Percentiles rank a stretch among this genome's conserved stretches.
These are phyloP conservation scores for Kuschelorhynchus macadamiae DNA, from an alignment of 2,888 invertebrate species.

Conservation along the genomic window DNA sequence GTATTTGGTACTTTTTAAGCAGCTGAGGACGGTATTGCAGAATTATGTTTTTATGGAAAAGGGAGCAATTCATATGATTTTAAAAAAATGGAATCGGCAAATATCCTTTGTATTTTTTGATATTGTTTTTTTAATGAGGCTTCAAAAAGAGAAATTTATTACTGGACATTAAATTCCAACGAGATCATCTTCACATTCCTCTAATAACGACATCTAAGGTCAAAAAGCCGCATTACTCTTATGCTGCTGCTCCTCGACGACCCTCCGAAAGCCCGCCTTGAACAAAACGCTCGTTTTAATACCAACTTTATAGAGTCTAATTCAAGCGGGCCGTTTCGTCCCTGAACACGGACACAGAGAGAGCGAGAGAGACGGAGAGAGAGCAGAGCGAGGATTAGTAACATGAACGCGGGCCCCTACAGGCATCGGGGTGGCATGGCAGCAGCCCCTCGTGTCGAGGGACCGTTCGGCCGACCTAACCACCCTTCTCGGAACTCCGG, in stretches of 20 bases:
- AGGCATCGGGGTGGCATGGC: slow-evolving; percentile 44
- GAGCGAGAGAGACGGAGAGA: slow-evolving; percentile 12
- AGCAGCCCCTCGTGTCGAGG: slow-evolving; percentile 43
- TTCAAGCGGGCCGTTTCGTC: slow-evolving; percentile 11
- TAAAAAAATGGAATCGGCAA: no score
- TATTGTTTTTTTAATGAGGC: no score
- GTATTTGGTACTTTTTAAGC: no score
- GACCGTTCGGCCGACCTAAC: slow-evolving; percentile 36
- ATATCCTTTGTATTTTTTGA: no score
- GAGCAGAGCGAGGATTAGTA: slow-evolving; percentile 44
- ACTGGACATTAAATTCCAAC: no score
- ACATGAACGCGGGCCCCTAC: slow-evolving; percentile 49
- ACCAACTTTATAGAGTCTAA: neutral
- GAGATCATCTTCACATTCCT: no score
- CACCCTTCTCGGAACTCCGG: slow-evolving; percentile 49
- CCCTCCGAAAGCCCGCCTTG: slow-evolving; percentile 4
- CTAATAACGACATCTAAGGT: neutral
- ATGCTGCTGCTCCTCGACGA: no score
- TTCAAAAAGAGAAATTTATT: no score
- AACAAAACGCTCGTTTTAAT: slow-evolving; percentile 8
- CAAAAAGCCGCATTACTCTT: no score
- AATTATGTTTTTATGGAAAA: no score
- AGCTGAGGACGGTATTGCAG: no score
- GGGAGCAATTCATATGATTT: no score
- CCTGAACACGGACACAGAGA: slow-evolving; percentile 22